These are phyloP conservation scores for Pomacea maculata DNA, from an alignment of 1,140 invertebrate genomes.

Conservation along the genomic window DNA sequence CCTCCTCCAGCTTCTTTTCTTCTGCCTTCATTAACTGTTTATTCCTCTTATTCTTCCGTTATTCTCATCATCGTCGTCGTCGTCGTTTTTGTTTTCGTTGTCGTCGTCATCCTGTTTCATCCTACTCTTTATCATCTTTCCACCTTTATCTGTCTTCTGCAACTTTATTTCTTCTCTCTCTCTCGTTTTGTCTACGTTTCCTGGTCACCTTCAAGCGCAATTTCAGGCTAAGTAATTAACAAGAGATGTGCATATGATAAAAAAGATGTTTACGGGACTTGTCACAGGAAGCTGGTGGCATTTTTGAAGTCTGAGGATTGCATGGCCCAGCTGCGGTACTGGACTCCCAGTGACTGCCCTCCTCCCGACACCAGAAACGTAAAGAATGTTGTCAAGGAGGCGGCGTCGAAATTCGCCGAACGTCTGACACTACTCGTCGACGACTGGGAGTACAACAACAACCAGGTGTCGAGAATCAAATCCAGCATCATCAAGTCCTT, in stretches of 20 bases:
- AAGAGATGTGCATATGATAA: too few relatives aligned
- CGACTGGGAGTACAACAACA: constrained; percentile 44
- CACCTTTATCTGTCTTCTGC: too few relatives aligned
- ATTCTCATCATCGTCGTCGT: too few relatives aligned
- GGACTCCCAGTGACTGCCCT: constrained; percentile 8
- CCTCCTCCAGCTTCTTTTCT: not conserved
- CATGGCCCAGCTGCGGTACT: not conserved
- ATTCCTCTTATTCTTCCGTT: not conserved
- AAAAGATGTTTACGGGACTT: not conserved
- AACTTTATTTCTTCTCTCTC: too few relatives aligned
- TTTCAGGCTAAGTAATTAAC: too few relatives aligned
- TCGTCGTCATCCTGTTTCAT: too few relatives aligned
- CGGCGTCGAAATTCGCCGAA: constrained; percentile 34
- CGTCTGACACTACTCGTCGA: constrained; percentile 37
- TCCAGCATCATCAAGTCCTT: constrained; percentile 45
- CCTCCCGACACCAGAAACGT: constrained; percentile 21
- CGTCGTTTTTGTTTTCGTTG: too few relatives aligned
- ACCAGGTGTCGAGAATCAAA: constrained; percentile 38
- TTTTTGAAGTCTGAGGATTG: constrained; percentile 12
- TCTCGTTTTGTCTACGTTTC: too few relatives aligned
- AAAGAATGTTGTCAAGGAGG: constrained; percentile 33
- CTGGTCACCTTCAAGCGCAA: too few relatives aligned
- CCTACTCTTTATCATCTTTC: too few relatives aligned
- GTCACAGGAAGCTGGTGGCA: constrained; percentile 8
- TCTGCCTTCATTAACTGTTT: not conserved